Evolutionary conservation across 1,140 invertebrate species (phyloP).

Genomic region (Saccostrea glomerata): DNA sequence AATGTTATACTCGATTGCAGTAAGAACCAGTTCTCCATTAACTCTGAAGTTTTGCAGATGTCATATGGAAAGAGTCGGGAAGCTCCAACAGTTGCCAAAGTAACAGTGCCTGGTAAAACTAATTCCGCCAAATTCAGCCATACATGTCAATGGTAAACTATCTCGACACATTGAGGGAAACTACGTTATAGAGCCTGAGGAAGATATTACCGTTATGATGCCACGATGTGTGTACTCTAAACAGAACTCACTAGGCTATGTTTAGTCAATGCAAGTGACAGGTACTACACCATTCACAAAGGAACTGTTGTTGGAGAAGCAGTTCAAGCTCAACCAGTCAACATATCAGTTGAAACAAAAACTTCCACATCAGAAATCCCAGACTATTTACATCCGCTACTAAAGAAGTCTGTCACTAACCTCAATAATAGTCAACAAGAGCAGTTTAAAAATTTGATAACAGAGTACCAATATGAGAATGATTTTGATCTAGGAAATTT

Average conservation of each 20-base stretch:
- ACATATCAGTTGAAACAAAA: too few relatives aligned
- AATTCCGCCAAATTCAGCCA: neutral
- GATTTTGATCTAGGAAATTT: slow-evolving; percentile 48
- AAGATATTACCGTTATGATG: neutral
- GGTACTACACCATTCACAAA: too few relatives aligned
- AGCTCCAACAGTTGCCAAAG: neutral
- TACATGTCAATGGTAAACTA: neutral
- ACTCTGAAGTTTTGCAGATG: neutral
- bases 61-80: neutral
- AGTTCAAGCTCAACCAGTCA: too few relatives aligned
- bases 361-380: too few relatives aligned
- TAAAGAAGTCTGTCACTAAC: neutral
- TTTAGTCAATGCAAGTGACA: too few relatives aligned
- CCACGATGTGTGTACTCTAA: slow-evolving; percentile 9
- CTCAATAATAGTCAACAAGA: neutral
- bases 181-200: neutral
- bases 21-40: neutral
- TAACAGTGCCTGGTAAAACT: neutral
- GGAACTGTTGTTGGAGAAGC: too few relatives aligned
- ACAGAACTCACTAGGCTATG: neutral
- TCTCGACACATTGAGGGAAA: too few relatives aligned
- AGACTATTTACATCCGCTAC: too few relatives aligned
- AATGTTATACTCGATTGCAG: neutral
- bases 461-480: slow-evolving; percentile 14
- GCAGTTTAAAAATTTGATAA: neutral